Evolutionary conservation across 1,140 invertebrate species (phyloP).

Genomic region (Neelides sp.): DNA sequence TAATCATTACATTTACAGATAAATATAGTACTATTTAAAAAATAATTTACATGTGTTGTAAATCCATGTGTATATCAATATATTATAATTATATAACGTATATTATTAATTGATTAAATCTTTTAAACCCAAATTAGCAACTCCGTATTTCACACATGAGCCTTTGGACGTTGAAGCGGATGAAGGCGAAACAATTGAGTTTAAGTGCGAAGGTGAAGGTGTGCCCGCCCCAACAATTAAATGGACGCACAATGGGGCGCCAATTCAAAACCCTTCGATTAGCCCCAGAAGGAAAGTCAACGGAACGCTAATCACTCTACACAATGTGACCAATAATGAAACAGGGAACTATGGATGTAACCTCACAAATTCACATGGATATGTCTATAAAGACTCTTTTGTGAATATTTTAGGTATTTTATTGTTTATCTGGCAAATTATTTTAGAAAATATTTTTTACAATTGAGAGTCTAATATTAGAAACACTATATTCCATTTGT

Average conservation of each 20-base stretch:
- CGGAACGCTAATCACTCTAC: conserved; percentile 64
- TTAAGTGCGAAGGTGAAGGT: conserved; percentile 76
- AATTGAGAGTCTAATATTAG: too few species aligned
- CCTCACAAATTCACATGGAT: conserved; percentile 90
- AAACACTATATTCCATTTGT: too few species aligned
- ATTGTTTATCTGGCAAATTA: conserved; percentile 23
- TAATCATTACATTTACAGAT: too few species aligned
- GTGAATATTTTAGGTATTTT: conserved; percentile 85
- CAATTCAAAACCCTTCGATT: conserved; percentile 57
- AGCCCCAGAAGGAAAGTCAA: conserved; percentile 57
- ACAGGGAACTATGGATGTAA: conserved; percentile 90
- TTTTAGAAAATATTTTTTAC: background rate
- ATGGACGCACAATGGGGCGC: conserved; percentile 94
- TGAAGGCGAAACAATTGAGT: conserved; percentile 76
- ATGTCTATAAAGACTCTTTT: conserved; percentile 95
- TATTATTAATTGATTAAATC: too few species aligned
- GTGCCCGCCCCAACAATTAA: conserved; percentile 77
- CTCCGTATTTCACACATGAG: conserved; percentile 81
- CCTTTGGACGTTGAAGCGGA: conserved; percentile 76
- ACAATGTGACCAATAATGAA: conserved; percentile 73
- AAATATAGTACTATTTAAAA: too few species aligned
- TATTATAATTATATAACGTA: too few species aligned
- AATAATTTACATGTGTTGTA: too few species aligned
- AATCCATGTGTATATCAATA: too few species aligned
- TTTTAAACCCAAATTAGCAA: conserved; percentile 44